These are phyloP conservation scores for Cryptosula pallasiana DNA, from an alignment of 2,888 invertebrate genomes.

Conservation along the genomic window DNA sequence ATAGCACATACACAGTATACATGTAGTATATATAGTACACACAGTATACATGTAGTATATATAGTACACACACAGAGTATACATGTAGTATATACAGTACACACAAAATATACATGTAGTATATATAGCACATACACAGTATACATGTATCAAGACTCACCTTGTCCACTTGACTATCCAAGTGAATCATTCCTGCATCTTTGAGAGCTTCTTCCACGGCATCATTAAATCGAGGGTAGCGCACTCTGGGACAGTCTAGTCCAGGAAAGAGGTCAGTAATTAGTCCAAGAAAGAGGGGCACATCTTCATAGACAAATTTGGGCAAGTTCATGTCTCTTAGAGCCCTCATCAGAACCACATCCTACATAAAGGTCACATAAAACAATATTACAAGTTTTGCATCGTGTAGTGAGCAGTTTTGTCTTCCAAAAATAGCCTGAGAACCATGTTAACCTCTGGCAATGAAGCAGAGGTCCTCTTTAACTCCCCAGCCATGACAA, in stretches of 20 bases:
- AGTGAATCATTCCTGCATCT: constrained; percentile 18
- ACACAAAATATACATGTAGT: not conserved
- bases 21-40: not conserved
- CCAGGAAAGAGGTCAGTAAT: constrained; percentile 28
- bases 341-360: constrained; percentile 28
- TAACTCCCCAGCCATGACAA: constrained; percentile 28
- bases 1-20: not conserved
- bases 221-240: constrained; percentile 24
- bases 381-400: no score
- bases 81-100: not conserved
- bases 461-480: constrained; percentile 23
- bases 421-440: no score
- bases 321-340: constrained; percentile 29
- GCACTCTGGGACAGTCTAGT: constrained; percentile 26
- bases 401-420: no score
- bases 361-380: constrained; percentile 22
- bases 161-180: constrained; percentile 26
- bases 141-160: not conserved
- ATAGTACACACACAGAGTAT: not conserved
- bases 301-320: constrained; percentile 29
- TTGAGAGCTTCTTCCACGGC: constrained; percentile 19
- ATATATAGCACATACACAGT: not conserved
- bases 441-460: constrained; percentile 8
- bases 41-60: not conserved
- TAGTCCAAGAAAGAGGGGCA: constrained; percentile 28